These are phyloP conservation scores for Trinectes maculatus DNA, from an alignment of 2,113 vertebrate species.

Conservation along the genomic window DNA sequence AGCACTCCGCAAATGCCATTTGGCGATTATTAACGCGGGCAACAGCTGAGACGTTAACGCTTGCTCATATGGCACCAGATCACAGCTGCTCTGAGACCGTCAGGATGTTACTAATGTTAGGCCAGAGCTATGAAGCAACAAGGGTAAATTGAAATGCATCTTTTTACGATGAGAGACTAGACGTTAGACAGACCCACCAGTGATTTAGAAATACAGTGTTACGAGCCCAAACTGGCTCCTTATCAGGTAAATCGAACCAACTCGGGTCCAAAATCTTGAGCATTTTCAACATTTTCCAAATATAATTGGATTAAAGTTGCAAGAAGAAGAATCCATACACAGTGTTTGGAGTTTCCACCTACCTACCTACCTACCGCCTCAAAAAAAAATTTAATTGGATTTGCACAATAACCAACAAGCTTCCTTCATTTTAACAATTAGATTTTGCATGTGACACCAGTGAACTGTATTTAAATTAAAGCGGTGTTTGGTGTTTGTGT, in stretches of 20 bases:
- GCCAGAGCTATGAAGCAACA: slow-evolving; percentile 1
- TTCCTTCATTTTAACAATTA: too few relatives aligned
- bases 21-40: slow-evolving; percentile 36
- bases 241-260: neutral
- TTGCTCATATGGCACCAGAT: slow-evolving; percentile 25
- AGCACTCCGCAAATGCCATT: slow-evolving; percentile 42
- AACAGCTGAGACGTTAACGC: slow-evolving; percentile 52
- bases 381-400: too few relatives aligned
- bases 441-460: too few relatives aligned
- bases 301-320: too few relatives aligned
- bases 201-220: neutral
- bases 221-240: neutral
- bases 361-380: too few relatives aligned
- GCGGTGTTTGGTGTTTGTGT: neutral
- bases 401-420: too few relatives aligned
- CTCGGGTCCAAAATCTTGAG: neutral
- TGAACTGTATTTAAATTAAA: neutral
- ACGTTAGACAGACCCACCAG: neutral
- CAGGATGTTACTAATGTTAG: slow-evolving; percentile 17
- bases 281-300: neutral
- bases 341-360: too few relatives aligned
- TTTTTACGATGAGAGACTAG: neutral
- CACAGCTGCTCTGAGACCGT: slow-evolving; percentile 27
- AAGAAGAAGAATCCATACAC: too few relatives aligned
- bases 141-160: neutral